Evolutionary conservation across 2,797 vertebrate species (phyloP).

Genomic region (Platyrinchus mystaceus): DNA sequence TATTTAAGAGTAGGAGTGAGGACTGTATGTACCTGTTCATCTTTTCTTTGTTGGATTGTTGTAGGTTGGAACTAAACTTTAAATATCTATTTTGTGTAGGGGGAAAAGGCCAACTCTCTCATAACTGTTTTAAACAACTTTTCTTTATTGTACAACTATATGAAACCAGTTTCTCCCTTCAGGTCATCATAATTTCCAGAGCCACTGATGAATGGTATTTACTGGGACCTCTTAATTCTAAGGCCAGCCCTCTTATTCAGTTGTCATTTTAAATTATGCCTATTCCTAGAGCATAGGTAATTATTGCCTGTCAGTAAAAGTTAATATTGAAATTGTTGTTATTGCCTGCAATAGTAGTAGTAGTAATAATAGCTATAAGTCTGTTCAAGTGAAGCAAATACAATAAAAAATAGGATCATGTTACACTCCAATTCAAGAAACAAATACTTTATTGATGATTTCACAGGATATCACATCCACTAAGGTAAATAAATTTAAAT

Average conservation of each 20-base stretch:
- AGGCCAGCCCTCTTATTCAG: background rate
- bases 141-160: background rate
- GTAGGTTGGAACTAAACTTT: background rate
- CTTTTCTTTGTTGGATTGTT: background rate
- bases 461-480: background rate
- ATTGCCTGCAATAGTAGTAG: background rate
- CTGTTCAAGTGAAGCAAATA: background rate
- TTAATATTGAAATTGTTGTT: background rate
- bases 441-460: background rate
- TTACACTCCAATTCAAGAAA: background rate
- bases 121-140: background rate
- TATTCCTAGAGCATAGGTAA: background rate
- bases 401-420: background rate
- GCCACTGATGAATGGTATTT: background rate
- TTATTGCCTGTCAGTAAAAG: background rate
- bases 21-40: background rate
- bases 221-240: background rate
- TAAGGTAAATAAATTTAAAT: background rate
- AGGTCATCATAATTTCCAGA: background rate
- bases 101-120: background rate
- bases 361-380: background rate
- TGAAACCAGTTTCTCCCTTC: background rate
- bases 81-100: background rate
- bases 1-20: background rate
- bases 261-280: background rate